Conservation (phyloP, 2,888 invertebrate species). For the Leistus spinibarbis region DNA sequence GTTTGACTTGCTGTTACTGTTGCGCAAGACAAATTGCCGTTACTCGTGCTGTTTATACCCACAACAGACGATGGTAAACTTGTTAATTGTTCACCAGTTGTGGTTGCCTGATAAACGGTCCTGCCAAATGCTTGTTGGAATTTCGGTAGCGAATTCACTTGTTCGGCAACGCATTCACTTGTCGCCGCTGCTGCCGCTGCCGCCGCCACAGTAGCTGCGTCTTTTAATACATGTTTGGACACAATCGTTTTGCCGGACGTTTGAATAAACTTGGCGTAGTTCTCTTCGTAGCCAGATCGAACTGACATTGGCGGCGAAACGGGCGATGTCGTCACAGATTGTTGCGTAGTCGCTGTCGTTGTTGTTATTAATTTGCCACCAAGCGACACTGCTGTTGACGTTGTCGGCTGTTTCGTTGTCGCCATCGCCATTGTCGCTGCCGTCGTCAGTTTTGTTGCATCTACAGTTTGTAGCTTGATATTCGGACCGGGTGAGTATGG, state of each 20-base stretch:
- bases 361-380: slow-evolving; percentile 42
- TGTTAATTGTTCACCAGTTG: slow-evolving; percentile 41
- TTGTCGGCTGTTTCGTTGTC: slow-evolving; percentile 61
- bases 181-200: slow-evolving; percentile 42
- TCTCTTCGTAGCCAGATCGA: slow-evolving; percentile 63
- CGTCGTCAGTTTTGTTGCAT: slow-evolving; percentile 13
- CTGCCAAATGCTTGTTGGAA: slow-evolving; percentile 82
- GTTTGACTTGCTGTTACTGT: slow-evolving; percentile 17
- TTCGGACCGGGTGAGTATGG: slow-evolving; percentile 29
- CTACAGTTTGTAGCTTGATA: slow-evolving; percentile 31
- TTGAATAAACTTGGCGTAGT: slow-evolving; percentile 63
- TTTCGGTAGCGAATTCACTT: slow-evolving; percentile 67
- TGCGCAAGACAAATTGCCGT: slow-evolving; percentile 32
- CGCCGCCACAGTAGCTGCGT: slow-evolving; percentile 2
- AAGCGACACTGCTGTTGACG: slow-evolving; percentile 49
- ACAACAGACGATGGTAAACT: slow-evolving; percentile 10
- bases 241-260: slow-evolving; percentile 45
- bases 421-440: slow-evolving; percentile 42
- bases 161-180: slow-evolving; percentile 51
- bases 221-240: slow-evolving; percentile 44
- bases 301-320: slow-evolving; percentile 43
- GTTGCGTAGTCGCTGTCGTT: slow-evolving; percentile 48
- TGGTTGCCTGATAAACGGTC: slow-evolving; percentile 62
- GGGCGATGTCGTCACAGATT: slow-evolving; percentile 47
- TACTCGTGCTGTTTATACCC: slow-evolving; percentile 47